Evolutionary conservation across 2,797 vertebrate genomes (phyloP), one percentile per base, ranked within the genome.

Genomic region (Rhynchotus rufescens): DNA sequence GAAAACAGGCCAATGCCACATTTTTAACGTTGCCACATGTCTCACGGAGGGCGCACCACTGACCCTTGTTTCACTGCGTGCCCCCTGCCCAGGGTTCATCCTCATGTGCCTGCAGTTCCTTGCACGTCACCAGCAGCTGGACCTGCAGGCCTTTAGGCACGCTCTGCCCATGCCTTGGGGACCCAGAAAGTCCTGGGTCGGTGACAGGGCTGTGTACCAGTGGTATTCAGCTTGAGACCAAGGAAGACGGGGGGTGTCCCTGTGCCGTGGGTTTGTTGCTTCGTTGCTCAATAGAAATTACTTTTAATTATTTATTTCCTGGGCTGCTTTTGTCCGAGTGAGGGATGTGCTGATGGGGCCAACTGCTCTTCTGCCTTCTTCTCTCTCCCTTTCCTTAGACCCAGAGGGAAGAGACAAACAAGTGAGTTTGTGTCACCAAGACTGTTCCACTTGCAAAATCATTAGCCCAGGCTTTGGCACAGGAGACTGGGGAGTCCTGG

Each of bases 401-500:
- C 25, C 10, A 5, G 8, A 9, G 80, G 83, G 62, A 91, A 59
- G 49, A 81, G 78, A 69, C 16, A 10, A 3, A 19, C 69, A 88
- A 84, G 52, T 82, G 51, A 25, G 71, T 84, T 71, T 82, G 82
- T 66, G 59, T 34, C 59, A 59, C 61, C 68, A 23, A 62, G 52
- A 80, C 65, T 13, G 5, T 93, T 80, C 80, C 80, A 47, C 5
- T 0, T 2, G 81, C 61, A 51, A 77, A 92, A 64, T 59, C 68
- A 57, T 68, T 82, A 86, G 87, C 83, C 91, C 90, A 95, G 90
- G 82, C 69, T 74, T 89, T 3, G 26, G 76, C 78, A 66, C 73
- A 51, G 88, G 75, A 85, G 57, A 30, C 57, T 75, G 45, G 15
- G 56, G 36, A 74, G 60, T 61, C 30, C 74, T 60, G 68, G 67